A percentile compares a stretch with the other conserved stretches of the same genome.
These are phyloP conservation scores for Drosophila nr. perissopoda DNA, from an alignment of 2,888 invertebrate species.

Conservation along the genomic window DNA sequence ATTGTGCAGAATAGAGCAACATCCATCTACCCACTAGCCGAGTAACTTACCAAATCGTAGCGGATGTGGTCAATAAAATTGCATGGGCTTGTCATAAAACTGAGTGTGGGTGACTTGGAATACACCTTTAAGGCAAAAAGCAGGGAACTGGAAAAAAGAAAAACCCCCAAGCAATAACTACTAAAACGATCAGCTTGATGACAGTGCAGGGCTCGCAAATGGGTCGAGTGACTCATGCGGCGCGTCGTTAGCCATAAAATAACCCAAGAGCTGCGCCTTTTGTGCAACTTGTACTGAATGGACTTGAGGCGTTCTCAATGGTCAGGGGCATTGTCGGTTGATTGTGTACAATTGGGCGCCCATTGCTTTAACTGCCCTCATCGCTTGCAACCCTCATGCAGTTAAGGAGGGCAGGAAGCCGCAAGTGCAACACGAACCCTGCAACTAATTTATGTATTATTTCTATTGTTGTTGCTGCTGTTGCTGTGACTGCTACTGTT, in stretches of 20 bases:
- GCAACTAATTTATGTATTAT: constrained; percentile 69
- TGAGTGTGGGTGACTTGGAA: constrained; percentile 59
- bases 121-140: constrained; percentile 41
- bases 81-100: constrained; percentile 53
- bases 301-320: constrained; percentile 26
- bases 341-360: background rate
- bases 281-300: constrained; percentile 37
- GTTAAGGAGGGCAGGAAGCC: constrained; percentile 21
- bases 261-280: constrained; percentile 8
- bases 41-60: constrained; percentile 35
- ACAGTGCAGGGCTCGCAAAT: constrained; percentile 38
- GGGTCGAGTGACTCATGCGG: constrained; percentile 54
- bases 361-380: constrained; percentile 39
- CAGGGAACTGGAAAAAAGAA: background rate
- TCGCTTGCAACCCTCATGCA: constrained; percentile 36
- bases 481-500: constrained; percentile 18
- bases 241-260: constrained; percentile 39
- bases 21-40: constrained; percentile 27
- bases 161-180: constrained; percentile 27
- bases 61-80: constrained; percentile 68
- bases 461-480: constrained; percentile 27
- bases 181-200: constrained; percentile 50
- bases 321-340: constrained; percentile 21
- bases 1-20: constrained; percentile 27
- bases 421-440: constrained; percentile 69